Evolutionary conservation across 1,140 invertebrate species (phyloP).

Genomic region (Papilio helenus): DNA sequence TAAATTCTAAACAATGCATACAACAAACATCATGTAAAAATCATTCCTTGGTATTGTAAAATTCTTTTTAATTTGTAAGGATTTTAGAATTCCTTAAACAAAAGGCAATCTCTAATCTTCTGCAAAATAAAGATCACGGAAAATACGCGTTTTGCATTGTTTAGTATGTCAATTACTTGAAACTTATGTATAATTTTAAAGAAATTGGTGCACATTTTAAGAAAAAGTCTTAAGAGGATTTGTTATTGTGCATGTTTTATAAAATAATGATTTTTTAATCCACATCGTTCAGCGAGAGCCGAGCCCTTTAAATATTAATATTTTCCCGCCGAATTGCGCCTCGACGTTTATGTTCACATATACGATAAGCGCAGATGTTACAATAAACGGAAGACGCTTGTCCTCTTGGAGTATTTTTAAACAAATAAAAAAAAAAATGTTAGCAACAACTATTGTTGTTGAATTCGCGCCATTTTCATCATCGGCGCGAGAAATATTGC

Average conservation of each 20-base stretch:
- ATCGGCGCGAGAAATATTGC: not conserved
- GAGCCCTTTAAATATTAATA: slow-evolving; percentile 30
- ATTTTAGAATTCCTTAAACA: too few relatives aligned
- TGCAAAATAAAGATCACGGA: too few relatives aligned
- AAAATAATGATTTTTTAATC: slow-evolving; percentile 3
- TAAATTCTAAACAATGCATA: not conserved
- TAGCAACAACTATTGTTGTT: not conserved
- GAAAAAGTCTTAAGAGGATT: not conserved
- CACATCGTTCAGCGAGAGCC: not conserved
- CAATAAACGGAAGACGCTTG: not conserved
- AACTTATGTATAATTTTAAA: not conserved
- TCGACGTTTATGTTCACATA: slow-evolving; percentile 32
- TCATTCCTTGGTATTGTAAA: too few relatives aligned
- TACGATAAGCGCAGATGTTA: slow-evolving; percentile 7
- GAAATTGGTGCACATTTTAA: not conserved
- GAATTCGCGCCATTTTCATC: not conserved
- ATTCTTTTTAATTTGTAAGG: too few relatives aligned
- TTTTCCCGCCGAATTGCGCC: slow-evolving; percentile 5
- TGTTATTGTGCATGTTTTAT: not conserved
- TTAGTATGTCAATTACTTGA: not conserved
- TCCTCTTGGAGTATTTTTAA: not conserved
- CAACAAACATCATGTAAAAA: not conserved
- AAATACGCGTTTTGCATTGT: too few relatives aligned
- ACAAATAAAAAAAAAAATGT: not conserved
- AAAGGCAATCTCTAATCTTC: too few relatives aligned